Evolutionary conservation across 2,888 invertebrate genomes (phyloP).

Genomic region (Thelaira solivaga): DNA sequence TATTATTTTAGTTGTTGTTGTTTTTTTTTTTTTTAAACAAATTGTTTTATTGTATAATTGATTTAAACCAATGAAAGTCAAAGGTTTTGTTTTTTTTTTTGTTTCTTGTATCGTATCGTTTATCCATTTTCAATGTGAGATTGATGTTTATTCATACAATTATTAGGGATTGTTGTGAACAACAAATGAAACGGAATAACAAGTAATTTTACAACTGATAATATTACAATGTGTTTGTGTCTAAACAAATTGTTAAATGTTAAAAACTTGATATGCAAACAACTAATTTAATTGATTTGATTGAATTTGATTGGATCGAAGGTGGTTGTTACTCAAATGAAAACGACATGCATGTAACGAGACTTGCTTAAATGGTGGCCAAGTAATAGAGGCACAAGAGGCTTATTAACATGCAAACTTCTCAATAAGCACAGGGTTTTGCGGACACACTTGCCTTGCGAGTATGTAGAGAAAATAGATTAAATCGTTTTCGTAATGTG

Average conservation of each 20-base stretch:
- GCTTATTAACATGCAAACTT: too few species aligned
- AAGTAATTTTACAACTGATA: conserved; percentile 42
- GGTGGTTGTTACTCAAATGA: neutral
- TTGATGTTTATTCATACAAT: conserved; percentile 14
- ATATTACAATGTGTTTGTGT: conserved; percentile 54
- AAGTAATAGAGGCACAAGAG: neutral
- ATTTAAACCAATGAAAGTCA: conserved; percentile 45
- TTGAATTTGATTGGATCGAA: conserved; percentile 26
- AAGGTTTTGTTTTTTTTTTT: conserved; percentile 38
- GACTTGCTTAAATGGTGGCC: neutral
- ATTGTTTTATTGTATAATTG: conserved; percentile 8
- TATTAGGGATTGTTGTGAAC: conserved; percentile 28
- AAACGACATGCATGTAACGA: neutral
- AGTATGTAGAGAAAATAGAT: too few species aligned
- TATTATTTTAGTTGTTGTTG: too few species aligned
- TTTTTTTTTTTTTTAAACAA: too few species aligned
- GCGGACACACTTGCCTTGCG: too few species aligned
- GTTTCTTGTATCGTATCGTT: too few species aligned
- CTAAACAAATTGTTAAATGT: conserved; percentile 53
- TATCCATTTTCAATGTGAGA: neutral
- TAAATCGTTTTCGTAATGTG: too few species aligned
- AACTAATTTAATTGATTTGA: conserved; percentile 48
- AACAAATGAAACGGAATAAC: conserved; percentile 10
- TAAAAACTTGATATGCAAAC: conserved; percentile 47
- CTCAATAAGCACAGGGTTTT: too few species aligned